Evolutionary conservation across 2,888 invertebrate genomes (phyloP), one percentile per base, ranked within the genome.

Genomic region (Silvanus unidentatus): DNA sequence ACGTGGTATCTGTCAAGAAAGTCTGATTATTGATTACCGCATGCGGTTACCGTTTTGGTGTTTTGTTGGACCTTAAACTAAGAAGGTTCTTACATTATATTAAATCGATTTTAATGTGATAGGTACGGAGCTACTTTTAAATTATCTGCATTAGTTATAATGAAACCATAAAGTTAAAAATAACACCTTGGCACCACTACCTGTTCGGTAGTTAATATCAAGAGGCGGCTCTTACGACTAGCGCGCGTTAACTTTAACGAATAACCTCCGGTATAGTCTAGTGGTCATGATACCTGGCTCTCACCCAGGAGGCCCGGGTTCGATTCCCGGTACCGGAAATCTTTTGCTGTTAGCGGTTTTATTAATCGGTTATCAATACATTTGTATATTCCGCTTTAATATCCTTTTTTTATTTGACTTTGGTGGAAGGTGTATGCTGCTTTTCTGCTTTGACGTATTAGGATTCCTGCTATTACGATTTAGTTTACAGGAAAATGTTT

Each of bases 301-400:
- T 75, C 76, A 76, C 75, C 75, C 76, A 76, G 76, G 75, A 76
- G 77, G 75, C 75, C 74, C 76, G 76, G 76, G 76, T 77, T 77
- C 75, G 76, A 77, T 76, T 76, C 76, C 74, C 75, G 75, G 74
- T 75, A 75, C 70, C 73, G 73, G 75, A 74, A 75, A n/a, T n/a
- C n/a, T n/a, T n/a, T n/a, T n/a, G n/a, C n/a, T n/a, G n/a, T n/a
- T n/a, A n/a, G n/a, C n/a, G n/a, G n/a, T n/a, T n/a, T n/a, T n/a
- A n/a, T n/a, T n/a, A n/a, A n/a, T n/a, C n/a, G n/a, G n/a, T n/a
- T n/a, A n/a, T n/a, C n/a, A n/a, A n/a, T n/a, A n/a, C n/a, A n/a
- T n/a, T n/a, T n/a, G n/a, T n/a, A n/a, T n/a, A n/a, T n/a, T n/a
- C n/a, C n/a, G n/a, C n/a, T n/a, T n/a, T n/a, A n/a, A n/a, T n/a